Conservation (phyloP, 1,140 invertebrate genomes). For the Muscidifurax raptorellus region DNA sequence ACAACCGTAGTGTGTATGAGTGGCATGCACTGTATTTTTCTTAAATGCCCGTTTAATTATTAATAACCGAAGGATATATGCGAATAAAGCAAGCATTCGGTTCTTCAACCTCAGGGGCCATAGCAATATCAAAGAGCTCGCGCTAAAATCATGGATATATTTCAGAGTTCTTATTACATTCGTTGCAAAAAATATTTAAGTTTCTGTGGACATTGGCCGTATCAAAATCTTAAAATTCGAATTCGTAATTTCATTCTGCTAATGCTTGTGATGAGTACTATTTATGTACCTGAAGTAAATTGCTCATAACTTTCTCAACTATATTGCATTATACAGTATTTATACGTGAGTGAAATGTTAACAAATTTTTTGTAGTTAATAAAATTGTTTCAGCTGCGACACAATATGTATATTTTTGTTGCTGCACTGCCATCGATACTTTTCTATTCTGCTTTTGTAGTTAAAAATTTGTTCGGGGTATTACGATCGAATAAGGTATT, state of each 20-base stretch:
- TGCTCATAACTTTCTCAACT: background rate
- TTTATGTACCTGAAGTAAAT: constrained; percentile 5
- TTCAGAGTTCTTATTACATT: constrained; percentile 12
- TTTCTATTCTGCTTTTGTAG: background rate
- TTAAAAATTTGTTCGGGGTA: background rate
- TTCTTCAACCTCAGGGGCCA: background rate
- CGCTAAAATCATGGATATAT: constrained; percentile 22
- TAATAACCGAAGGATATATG: background rate
- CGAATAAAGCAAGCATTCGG: background rate
- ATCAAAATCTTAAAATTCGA: background rate
- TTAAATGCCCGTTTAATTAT: constrained; percentile 6
- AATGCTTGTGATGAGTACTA: background rate
- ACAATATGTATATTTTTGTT: background rate
- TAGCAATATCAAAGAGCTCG: too few species aligned
- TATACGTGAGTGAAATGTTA: background rate
- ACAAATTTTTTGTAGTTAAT: background rate
- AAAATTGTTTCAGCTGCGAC: background rate
- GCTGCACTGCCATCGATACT: background rate
- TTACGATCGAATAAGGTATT: constrained; percentile 4
- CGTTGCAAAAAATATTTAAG: constrained; percentile 32
- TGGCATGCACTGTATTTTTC: background rate
- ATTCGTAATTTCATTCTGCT: background rate
- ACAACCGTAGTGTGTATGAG: background rate
- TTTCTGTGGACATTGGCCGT: constrained; percentile 28
- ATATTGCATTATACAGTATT: background rate